phyloP scores from a whole-genome alignment of 2,113 vertebrate genomes.

The Tetraodon nigroviridis region DNA sequence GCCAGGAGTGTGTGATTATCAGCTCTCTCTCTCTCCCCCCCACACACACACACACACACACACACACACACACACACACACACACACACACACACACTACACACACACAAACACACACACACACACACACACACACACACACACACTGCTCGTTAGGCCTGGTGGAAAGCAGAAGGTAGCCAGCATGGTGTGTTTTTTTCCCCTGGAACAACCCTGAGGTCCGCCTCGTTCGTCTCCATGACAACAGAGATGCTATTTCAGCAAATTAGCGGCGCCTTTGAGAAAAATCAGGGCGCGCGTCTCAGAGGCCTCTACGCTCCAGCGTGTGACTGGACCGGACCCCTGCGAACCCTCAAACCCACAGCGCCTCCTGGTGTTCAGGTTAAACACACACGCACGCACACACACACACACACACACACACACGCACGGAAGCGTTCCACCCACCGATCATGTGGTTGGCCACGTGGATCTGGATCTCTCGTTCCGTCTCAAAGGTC shows the following conservation, averaged over 20 bases:
- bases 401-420: conserved; percentile 4
- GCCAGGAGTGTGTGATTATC: background rate
- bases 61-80: conserved; percentile 15
- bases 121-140: conserved; percentile 16
- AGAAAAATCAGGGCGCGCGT: background rate
- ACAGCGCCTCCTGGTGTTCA: too few species aligned
- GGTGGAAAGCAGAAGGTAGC: background rate
- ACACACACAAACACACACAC: too few species aligned
- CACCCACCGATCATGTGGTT: conserved; percentile 99
- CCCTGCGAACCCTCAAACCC: too few species aligned
- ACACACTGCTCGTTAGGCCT: conserved; percentile 1
- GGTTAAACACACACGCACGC: conserved; percentile 1
- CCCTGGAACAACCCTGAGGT: too few species aligned
- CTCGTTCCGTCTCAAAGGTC: conserved; percentile 98
- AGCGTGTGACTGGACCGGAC: too few species aligned
- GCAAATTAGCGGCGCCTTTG: conserved; percentile 54
- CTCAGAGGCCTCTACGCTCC: too few species aligned
- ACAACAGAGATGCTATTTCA: conserved; percentile 63
- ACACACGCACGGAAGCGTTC: too few species aligned
- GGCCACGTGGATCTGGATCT: conserved; percentile 98
- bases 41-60: too few species aligned
- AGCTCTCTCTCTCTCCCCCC: too few species aligned
- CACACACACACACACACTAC: conserved; percentile 11
- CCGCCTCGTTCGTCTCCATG: too few species aligned
- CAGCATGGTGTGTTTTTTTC: too few species aligned